Conservation (phyloP, 2,113 vertebrate species). For the Lota lota region DNA sequence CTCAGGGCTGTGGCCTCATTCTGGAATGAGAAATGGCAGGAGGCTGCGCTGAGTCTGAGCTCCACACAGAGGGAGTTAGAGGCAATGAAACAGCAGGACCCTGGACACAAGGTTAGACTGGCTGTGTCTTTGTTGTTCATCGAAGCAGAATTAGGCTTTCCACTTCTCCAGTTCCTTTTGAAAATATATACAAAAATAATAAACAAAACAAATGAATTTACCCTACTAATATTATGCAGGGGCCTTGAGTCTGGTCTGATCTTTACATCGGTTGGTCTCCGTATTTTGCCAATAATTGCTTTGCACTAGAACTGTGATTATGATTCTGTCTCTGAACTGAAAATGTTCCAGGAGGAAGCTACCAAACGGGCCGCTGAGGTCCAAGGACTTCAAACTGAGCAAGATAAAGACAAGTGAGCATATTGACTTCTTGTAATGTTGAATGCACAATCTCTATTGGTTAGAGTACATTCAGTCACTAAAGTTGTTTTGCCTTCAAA, state of each 20-base stretch:
- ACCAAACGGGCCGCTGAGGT: conserved; percentile 13
- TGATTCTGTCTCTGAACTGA: neutral
- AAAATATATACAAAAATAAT: no score
- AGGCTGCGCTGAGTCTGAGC: conserved; percentile 57
- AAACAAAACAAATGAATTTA: no score
- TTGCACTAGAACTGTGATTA: neutral
- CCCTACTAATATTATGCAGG: no score
- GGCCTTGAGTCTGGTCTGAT: no score
- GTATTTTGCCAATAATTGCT: neutral
- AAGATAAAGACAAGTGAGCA: conserved; percentile 49
- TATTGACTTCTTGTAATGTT: neutral
- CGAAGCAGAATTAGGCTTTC: no score
- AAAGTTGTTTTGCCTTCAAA: conserved; percentile 15
- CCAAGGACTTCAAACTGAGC: conserved; percentile 36
- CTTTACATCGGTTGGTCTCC: no score
- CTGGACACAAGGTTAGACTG: conserved; percentile 34
- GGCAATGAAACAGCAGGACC: conserved; percentile 33
- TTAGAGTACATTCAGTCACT: neutral
- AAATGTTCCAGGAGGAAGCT: conserved; percentile 19
- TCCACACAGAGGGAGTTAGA: conserved; percentile 63
- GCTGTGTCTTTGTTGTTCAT: neutral
- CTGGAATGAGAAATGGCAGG: conserved; percentile 72
- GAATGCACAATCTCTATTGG: neutral
- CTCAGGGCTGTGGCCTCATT: conserved; percentile 55
- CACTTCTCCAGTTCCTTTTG: no score